Percentiles rank a stretch among this genome's conserved stretches.
Conservation (phyloP, 1,140 invertebrate species). For the Drosophila insularis region DNA sequence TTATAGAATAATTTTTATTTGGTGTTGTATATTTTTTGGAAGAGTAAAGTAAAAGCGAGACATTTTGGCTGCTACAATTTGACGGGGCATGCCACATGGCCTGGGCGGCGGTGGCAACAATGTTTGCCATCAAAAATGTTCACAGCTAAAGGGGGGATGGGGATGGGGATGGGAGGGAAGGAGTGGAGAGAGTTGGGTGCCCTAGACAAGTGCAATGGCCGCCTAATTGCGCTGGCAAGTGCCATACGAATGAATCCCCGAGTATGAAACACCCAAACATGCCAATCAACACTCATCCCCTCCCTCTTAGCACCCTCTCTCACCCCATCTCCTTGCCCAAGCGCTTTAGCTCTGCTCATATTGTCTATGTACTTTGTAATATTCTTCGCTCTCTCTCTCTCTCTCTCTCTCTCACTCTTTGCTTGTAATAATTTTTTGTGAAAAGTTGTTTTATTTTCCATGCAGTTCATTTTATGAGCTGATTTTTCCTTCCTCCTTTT, state of each 20-base stretch:
- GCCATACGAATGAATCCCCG: constrained; percentile 31
- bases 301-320: neutral
- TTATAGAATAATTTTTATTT: neutral
- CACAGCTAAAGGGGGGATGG: neutral
- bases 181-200: neutral
- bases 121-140: constrained; percentile 16
- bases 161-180: too few species aligned
- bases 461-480: constrained; percentile 61
- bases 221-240: constrained; percentile 70
- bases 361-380: constrained; percentile 50
- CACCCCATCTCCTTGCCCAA: neutral
- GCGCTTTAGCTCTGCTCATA: constrained; percentile 21
- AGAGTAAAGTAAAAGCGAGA: neutral
- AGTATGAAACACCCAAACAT: constrained; percentile 54
- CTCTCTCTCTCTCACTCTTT: constrained; percentile 15
- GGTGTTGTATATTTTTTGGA: neutral
- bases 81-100: neutral
- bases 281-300: constrained; percentile 63
- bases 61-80: neutral
- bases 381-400: constrained; percentile 26
- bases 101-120: neutral
- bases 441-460: constrained; percentile 74
- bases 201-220: constrained; percentile 68
- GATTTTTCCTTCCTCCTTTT: constrained; percentile 18
- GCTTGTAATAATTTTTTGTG: constrained; percentile 16